Base-by-base conservation (phyloP, 2,113 vertebrate species). In the Theristicus caerulescens region DNA sequence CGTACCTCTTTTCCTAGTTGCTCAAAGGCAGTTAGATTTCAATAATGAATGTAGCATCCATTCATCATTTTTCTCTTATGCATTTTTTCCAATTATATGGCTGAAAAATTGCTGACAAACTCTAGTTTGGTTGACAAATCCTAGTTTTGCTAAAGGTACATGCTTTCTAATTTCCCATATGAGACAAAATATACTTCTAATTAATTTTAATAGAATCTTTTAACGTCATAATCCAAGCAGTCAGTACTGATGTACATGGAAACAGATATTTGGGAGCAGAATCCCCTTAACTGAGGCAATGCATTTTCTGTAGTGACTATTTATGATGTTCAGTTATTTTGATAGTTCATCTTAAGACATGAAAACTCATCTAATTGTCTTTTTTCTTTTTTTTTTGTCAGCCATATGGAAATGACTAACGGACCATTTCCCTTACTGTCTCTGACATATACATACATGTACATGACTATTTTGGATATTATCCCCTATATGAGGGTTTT, bases 71-170 rank as follows among this genome's bases (percentile, higher is more conserved):
- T 54, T 54, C 36, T 34, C 27, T 57, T 13, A 26, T 0, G 5
- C 13, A 7, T 24, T 90, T 69, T 61, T 88, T 73, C 25, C 66
- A 70, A 80, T 78, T 82, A n/a, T 16, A 9, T 44, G 54, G 77
- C 54, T 81, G 67, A 81, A 86, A 86, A 95, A 80, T 61, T 88
- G 83, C 77, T 87, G 87, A 93, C 59, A 89, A 78, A 49, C 19
- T 16, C 47, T 18, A 64, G 3, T 18, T 58, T 19, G 14, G n/a
- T 22, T 62, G 72, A 70, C 21, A 84, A 79, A 57, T 24, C 18
- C 17, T 22, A 29, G 12, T 55, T 64, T 38, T 92, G 52, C 38
- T 86, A 76, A 71, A 36, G 42, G 70, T 14, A 66, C 10, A 22
- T 42, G 46, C 19, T 89, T 78, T 84, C 46, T 87, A 25, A 49